Percentiles rank a stretch among this genome's conserved stretches.
These are phyloP conservation scores for Glaucidium brasilianum DNA, from an alignment of 2,113 vertebrate genomes.

Conservation along the genomic window DNA sequence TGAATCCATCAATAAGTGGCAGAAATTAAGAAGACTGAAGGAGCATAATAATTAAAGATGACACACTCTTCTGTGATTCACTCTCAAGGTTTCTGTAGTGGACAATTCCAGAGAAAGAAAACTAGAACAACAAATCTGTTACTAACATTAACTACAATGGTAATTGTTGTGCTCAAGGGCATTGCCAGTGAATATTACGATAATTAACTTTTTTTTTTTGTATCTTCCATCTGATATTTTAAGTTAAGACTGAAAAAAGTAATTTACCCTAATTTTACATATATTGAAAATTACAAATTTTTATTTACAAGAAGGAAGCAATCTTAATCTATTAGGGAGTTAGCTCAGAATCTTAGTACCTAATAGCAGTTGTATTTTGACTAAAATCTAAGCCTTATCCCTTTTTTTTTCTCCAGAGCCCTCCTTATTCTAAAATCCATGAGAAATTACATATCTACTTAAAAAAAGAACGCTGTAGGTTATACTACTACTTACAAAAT, in stretches of 20 bases:
- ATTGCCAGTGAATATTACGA: background rate
- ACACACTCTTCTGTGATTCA: background rate
- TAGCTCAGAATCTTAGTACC: background rate
- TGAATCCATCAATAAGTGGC: background rate
- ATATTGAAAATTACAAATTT: background rate
- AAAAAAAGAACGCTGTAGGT: background rate
- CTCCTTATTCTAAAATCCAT: background rate
- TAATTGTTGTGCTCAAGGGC: background rate
- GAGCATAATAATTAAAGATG: background rate
- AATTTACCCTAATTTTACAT: background rate
- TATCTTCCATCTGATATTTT: background rate
- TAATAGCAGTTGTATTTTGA: background rate
- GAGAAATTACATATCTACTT: background rate
- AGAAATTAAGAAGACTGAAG: background rate
- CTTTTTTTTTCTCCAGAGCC: background rate
- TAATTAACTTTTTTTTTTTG: background rate
- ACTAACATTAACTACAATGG: background rate
- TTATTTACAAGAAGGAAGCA: background rate
- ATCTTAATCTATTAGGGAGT: background rate
- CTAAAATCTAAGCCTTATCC: background rate
- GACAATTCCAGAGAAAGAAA: background rate
- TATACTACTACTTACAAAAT: background rate
- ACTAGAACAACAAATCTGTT: background rate
- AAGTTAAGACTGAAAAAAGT: background rate
- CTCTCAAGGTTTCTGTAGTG: background rate